Conservation (phyloP, 2,888 invertebrate genomes). For the Saturnia japonica region DNA sequence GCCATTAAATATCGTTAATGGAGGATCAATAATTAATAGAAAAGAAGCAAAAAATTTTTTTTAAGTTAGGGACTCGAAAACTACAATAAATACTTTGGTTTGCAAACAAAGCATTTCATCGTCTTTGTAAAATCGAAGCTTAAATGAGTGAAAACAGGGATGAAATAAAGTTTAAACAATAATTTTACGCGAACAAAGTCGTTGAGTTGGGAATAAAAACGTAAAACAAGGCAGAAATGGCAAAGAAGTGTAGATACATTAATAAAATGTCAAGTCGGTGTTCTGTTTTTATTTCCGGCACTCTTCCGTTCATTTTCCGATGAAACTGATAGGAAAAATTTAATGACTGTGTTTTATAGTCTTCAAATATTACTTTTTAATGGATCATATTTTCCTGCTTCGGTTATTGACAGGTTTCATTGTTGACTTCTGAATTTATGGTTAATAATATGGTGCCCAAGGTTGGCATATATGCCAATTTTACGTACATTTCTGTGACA, state of each 20-base stretch:
- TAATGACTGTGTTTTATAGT: constrained; percentile 7
- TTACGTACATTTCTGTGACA: too few species aligned
- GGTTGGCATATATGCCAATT: too few species aligned
- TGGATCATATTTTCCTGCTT: not conserved
- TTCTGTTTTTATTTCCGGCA: constrained; percentile 7
- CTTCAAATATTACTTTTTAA: not conserved
- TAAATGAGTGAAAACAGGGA: not conserved
- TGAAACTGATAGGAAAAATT: constrained; percentile 3
- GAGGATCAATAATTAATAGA: too few species aligned
- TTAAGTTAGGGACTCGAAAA: not conserved
- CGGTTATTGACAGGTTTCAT: not conserved
- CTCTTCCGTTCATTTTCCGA: not conserved
- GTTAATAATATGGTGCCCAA: too few species aligned
- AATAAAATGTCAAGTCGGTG: not conserved
- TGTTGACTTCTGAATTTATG: not conserved
- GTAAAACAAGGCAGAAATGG: not conserved
- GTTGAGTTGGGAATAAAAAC: not conserved
- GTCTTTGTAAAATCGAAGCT: not conserved
- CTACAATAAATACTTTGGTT: not conserved
- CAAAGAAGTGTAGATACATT: not conserved
- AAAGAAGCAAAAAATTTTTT: too few species aligned
- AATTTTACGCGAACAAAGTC: not conserved
- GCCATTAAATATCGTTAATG: too few species aligned
- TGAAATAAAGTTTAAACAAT: not conserved
- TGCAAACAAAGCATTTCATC: not conserved